Conservation (phyloP, 2,888 invertebrate genomes). For the Deilephila porcellus region DNA sequence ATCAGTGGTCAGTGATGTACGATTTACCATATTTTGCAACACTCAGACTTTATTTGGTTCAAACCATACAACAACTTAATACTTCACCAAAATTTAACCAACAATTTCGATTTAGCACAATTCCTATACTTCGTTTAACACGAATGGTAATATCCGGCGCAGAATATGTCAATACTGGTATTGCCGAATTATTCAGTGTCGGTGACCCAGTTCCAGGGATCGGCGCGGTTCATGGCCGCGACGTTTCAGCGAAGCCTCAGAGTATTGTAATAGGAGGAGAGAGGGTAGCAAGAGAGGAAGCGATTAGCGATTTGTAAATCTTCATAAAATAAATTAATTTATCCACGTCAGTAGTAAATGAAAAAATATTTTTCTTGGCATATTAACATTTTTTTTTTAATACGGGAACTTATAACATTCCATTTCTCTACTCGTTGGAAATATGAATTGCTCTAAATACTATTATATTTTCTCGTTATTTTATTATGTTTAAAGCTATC, state of each 20-base stretch:
- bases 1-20: no score
- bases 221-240: constrained; percentile 49
- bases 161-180: constrained; percentile 21
- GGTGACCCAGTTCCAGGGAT: constrained; percentile 47
- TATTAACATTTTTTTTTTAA: no score
- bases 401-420: no score
- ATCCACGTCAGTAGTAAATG: not conserved
- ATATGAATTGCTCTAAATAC: no score
- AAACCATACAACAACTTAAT: no score
- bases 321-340: not conserved
- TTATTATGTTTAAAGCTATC: no score
- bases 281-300: constrained; percentile 5
- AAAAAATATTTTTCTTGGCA: not conserved
- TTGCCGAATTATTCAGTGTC: constrained; percentile 42
- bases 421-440: no score
- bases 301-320: not conserved
- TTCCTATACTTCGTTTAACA: not conserved
- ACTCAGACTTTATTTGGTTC: no score
- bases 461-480: no score
- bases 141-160: not conserved
- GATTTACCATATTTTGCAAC: no score
- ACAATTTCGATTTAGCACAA: no score
- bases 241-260: constrained; percentile 16
- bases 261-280: constrained; percentile 20
- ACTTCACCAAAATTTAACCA: no score